Conservation (phyloP, 2,113 vertebrate genomes). For the Scalopus aquaticus region DNA sequence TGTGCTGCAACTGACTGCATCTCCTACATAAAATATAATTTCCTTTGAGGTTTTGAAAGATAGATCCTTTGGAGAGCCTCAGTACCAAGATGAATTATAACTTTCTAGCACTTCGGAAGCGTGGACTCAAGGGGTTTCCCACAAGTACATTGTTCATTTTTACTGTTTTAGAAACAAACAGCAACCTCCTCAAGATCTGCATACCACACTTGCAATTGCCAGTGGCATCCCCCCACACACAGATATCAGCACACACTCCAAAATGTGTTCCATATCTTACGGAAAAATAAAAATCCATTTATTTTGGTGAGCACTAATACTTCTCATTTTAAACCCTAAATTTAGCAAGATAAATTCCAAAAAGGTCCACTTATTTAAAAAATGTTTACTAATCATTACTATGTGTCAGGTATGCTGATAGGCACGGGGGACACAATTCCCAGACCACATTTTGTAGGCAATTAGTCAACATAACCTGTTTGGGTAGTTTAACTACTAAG, state of each 20-base stretch:
- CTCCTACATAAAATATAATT: conserved; percentile 44
- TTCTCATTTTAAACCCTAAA: neutral
- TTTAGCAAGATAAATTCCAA: neutral
- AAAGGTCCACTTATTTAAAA: neutral
- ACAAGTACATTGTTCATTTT: conserved; percentile 41
- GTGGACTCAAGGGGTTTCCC: neutral
- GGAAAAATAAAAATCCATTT: neutral
- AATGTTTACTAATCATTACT: neutral
- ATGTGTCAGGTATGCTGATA: neutral
- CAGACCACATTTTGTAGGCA: neutral
- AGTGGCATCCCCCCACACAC: neutral
- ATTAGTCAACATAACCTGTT: neutral
- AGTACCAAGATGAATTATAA: neutral
- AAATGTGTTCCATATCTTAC: neutral
- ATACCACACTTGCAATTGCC: neutral
- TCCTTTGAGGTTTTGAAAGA: conserved; percentile 65
- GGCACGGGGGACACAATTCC: neutral
- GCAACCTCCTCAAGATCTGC: neutral
- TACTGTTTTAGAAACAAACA: conserved; percentile 18
- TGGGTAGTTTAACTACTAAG: neutral
- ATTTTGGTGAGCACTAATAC: neutral
- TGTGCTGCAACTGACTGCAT: conserved; percentile 46
- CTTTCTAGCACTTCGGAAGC: conserved; percentile 23
- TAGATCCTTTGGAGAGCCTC: neutral
- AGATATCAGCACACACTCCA: neutral